Evolutionary conservation across 2,113 vertebrate genomes (phyloP).

Genomic region (Trochalopteron elliotii): DNA sequence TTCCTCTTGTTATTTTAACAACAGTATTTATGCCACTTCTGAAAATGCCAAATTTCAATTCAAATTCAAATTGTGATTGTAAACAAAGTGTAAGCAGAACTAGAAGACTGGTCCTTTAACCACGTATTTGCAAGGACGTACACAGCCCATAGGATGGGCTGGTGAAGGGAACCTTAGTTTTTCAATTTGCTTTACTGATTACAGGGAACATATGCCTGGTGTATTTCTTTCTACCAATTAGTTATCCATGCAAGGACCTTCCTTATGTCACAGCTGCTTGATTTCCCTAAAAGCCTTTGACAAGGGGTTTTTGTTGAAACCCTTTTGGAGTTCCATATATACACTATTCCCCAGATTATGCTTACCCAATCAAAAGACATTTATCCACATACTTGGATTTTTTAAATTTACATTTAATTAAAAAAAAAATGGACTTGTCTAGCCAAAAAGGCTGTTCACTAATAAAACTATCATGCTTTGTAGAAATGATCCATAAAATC

Average conservation of each 20-base stretch:
- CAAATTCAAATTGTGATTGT: neutral
- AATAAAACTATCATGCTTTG: neutral
- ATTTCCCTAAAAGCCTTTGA: constrained; percentile 25
- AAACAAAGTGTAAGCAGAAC: neutral
- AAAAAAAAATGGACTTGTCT: neutral
- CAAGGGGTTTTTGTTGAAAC: neutral
- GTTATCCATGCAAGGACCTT: neutral
- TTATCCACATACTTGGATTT: neutral
- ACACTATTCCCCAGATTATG: neutral
- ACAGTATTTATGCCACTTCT: neutral
- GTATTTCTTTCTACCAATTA: neutral
- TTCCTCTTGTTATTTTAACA: neutral
- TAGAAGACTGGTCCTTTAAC: neutral
- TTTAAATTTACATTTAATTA: neutral
- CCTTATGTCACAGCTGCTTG: neutral
- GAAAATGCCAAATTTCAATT: neutral
- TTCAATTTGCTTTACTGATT: neutral
- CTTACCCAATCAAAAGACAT: neutral
- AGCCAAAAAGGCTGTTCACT: neutral
- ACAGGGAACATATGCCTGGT: neutral
- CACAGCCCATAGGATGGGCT: neutral
- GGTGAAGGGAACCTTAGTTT: neutral
- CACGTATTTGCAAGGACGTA: neutral
- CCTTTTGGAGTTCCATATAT: neutral
- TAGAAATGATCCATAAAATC: neutral